A percentile compares a stretch with the other conserved stretches of the same genome.
phyloP scores from a whole-genome alignment of 2,797 vertebrate species.

The Leptoclinus maculatus region DNA sequence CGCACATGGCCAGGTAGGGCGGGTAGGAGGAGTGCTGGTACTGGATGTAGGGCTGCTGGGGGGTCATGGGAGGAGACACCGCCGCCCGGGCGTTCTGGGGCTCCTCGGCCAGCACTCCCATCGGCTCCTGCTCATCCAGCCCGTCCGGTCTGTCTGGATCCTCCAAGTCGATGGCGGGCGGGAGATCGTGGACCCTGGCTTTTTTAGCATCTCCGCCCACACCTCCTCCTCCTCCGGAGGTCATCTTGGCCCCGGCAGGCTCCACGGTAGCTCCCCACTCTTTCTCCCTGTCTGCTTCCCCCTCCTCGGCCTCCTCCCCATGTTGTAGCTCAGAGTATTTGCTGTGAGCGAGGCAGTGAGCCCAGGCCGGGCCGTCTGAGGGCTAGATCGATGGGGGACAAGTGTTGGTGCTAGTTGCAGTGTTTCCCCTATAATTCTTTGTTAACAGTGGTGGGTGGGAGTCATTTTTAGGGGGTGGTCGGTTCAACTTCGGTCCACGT shows the following conservation, averaged over 20 bases:
- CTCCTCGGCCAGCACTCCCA: conserved; percentile 90
- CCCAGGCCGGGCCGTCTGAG: conserved; percentile 93
- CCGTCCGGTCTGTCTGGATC: conserved; percentile 89
- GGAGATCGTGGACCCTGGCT: conserved; percentile 81
- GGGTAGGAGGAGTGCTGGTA: conserved; percentile 92
- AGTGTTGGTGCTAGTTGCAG: conserved; percentile 79
- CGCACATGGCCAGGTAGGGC: conserved; percentile 95
- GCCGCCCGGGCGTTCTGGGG: conserved; percentile 89
- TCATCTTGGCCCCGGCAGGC: conserved; percentile 81
- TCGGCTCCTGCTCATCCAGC: conserved; percentile 89
- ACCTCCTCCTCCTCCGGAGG: conserved; percentile 60
- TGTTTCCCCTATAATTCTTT: conserved; percentile 77
- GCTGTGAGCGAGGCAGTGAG: conserved; percentile 90
- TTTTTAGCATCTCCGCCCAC: conserved; percentile 86
- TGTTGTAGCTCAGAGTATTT: conserved; percentile 91
- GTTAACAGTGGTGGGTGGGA: conserved; percentile 76
- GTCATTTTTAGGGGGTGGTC: conserved; percentile 36
- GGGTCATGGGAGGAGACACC: conserved; percentile 92
- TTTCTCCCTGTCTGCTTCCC: conserved; percentile 90
- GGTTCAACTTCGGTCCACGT: conserved; percentile 60
- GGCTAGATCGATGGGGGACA: conserved; percentile 88
- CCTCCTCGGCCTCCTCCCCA: conserved; percentile 90
- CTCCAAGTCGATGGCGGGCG: conserved; percentile 76
- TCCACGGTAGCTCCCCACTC: conserved; percentile 88
- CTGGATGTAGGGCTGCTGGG: conserved; percentile 97